Base-by-base conservation (phyloP, 2,113 vertebrate genomes). In the Mungos mungo region DNA sequence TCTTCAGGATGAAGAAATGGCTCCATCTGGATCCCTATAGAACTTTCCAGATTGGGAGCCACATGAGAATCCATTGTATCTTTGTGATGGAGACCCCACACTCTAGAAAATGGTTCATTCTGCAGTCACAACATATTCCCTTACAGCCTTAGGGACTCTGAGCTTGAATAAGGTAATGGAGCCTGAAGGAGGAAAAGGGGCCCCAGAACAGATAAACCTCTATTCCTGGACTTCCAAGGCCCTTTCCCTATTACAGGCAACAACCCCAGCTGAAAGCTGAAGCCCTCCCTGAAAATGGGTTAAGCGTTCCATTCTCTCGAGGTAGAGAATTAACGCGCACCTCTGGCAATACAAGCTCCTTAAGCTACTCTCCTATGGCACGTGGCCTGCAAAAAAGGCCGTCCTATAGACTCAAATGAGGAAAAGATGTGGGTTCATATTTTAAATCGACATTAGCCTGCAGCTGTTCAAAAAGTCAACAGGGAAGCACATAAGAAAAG, bases 391-490 rank as follows among this genome's bases (percentile, higher is more conserved):
- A 93, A 90, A 91, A 33, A 87, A 88, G 31, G 77, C 14, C 33
- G 57, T 63, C 65, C 33, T 88, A 41, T 3, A 91, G 52, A 88
- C 21, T 72, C 27, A 47, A 60, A 84, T 19, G 50, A 93, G 52
- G 35, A 52, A 95, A 92, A 77, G 45, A 31, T 66, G 11, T 38
- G 66, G 33, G n/a, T 76, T 85, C 19, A 0, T 74, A 66, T 82
- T 83, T 95, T 86, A 76, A 88, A 94, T 76, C 33, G 88, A 76
- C 72, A 45, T 57, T 89, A 88, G 47, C 33, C 65, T 85, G 11
- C 45, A 47, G 69, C 74, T 91, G 31, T 93, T 91, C 66, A 82
- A 57, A 87, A 85, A 38, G 33, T 88, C 93, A 96, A 69, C 47
- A 72, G 77, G 35, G 79, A 66, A 92, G 10, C 47, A 74, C 76